phyloP scores from a whole-genome alignment of 2,888 invertebrate genomes.

The Dicranocentrus wangi region DNA sequence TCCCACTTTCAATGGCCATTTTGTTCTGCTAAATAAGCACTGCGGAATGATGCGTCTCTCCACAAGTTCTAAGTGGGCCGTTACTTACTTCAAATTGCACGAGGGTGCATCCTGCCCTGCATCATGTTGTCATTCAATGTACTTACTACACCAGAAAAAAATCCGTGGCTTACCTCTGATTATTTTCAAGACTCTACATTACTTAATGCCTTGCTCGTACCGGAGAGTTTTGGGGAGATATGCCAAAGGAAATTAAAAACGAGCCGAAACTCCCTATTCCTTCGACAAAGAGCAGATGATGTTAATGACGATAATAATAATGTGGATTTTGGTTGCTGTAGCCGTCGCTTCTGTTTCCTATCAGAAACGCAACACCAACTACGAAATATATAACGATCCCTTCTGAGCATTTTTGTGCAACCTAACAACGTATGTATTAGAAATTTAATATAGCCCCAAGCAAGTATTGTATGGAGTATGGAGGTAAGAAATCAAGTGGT shows the following conservation, averaged over 20 bases:
- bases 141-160: too few relatives aligned
- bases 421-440: too few relatives aligned
- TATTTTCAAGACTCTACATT: too few relatives aligned
- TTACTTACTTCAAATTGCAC: not conserved
- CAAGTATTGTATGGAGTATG: too few relatives aligned
- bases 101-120: not conserved
- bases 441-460: too few relatives aligned
- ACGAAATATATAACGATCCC: too few relatives aligned
- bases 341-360: constrained; percentile 9
- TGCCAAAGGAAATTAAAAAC: constrained; percentile 13
- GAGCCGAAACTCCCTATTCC: not conserved
- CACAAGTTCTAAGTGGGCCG: not conserved
- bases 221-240: not conserved
- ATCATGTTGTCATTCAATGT: too few relatives aligned
- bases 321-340: constrained; percentile 20
- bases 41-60: not conserved
- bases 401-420: too few relatives aligned
- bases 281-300: constrained; percentile 9
- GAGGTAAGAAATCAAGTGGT: too few relatives aligned
- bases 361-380: not conserved
- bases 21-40: constrained; percentile 13
- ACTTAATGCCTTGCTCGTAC: too few relatives aligned
- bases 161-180: too few relatives aligned
- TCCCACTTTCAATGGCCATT: constrained; percentile 27
- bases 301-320: constrained; percentile 24